These are phyloP conservation scores for Kryptolebias ocellatus DNA, from an alignment of 2,797 vertebrate species.

Conservation along the genomic window DNA sequence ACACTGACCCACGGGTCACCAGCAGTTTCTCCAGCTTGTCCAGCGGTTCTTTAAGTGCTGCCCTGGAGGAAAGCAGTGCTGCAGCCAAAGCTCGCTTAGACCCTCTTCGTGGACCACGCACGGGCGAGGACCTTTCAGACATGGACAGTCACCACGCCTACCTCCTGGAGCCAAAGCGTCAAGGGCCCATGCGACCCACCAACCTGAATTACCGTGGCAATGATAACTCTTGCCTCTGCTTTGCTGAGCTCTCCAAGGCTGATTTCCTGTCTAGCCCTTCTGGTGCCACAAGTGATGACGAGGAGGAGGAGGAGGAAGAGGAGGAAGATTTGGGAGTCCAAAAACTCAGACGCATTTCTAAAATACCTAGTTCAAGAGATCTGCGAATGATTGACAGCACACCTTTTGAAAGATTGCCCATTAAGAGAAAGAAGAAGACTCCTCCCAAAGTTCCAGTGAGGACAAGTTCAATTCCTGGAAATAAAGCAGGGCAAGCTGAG, in stretches of 20 bases:
- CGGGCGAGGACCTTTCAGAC: constrained; percentile 72
- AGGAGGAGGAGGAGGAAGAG: constrained; percentile 76
- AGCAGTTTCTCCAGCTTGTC: constrained; percentile 86
- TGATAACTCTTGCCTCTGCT: constrained; percentile 82
- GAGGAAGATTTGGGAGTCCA: constrained; percentile 66
- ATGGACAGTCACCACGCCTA: constrained; percentile 80
- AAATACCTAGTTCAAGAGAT: constrained; percentile 81
- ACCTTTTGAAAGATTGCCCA: constrained; percentile 73
- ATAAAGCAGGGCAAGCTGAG: constrained; percentile 63
- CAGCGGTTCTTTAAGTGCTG: constrained; percentile 90
- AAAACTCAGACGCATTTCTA: constrained; percentile 74
- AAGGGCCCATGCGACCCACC: constrained; percentile 66
- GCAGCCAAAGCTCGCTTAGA: constrained; percentile 56
- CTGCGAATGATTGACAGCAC: constrained; percentile 78
- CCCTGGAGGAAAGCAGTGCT: constrained; percentile 87
- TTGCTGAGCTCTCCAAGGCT: constrained; percentile 81
- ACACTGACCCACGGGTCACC: constrained; percentile 83
- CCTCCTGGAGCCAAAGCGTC: constrained; percentile 75
- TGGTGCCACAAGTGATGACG: constrained; percentile 77
- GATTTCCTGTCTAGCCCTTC: constrained; percentile 77
- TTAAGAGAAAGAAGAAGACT: constrained; percentile 68
- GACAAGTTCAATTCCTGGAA: constrained; percentile 73
- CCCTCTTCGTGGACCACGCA: constrained; percentile 52
- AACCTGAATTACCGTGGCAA: constrained; percentile 74
- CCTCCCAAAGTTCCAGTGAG: constrained; percentile 77